A percentile compares a stretch with the other conserved stretches of the same genome.
Conservation (phyloP, 2,888 invertebrate species). For the Teinopalpus imperialis region DNA sequence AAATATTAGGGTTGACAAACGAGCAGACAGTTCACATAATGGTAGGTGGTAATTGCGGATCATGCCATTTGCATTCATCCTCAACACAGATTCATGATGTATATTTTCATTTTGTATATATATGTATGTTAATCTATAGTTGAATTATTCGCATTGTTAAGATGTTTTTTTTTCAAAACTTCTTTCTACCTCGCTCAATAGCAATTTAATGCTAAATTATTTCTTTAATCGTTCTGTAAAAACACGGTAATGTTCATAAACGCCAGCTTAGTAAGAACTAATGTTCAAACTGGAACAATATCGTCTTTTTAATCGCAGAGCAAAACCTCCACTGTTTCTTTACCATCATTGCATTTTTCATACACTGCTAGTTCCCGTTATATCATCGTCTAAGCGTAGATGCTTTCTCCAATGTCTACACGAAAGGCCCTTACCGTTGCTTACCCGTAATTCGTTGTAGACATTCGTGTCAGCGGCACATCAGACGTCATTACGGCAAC, state of each 20-base stretch:
- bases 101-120: no score
- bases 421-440: conserved; percentile 45
- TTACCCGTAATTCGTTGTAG: conserved; percentile 46
- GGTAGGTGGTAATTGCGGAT: no score
- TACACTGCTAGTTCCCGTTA: conserved; percentile 16
- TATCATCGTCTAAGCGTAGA: conserved; percentile 12
- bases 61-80: no score
- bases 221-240: conserved; percentile 2
- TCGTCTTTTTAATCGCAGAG: neutral
- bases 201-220: no score
- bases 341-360: conserved; percentile 20
- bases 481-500: conserved; percentile 56
- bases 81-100: no score
- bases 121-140: no score
- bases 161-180: no score
- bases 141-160: no score
- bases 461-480: conserved; percentile 59
- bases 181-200: no score
- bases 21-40: no score
- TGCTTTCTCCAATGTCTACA: conserved; percentile 30
- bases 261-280: neutral
- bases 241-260: neutral
- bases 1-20: no score
- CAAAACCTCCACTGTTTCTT: conserved; percentile 12
- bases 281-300: conserved; percentile 11